Percentiles rank a stretch among this genome's conserved stretches.
Conservation (phyloP, 2,113 vertebrate genomes). For the Atractosteus spatula region DNA sequence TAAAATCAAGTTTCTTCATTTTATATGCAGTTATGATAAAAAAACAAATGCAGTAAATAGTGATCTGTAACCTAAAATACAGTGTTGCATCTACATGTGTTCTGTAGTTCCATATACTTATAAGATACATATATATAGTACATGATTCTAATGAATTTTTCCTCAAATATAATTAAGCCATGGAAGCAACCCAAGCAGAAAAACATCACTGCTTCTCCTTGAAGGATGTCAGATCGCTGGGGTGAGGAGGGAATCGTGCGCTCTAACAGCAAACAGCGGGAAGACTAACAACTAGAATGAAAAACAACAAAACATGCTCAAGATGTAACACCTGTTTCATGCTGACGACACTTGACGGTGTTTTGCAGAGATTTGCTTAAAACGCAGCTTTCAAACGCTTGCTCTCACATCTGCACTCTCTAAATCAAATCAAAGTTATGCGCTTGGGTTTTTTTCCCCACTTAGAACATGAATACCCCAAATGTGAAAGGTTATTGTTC, state of each 20-base stretch:
- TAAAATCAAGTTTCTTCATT: constrained; percentile 75
- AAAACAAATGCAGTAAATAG: constrained; percentile 63
- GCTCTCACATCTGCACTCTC: too few species aligned
- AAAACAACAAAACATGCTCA: too few species aligned
- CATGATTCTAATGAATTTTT: constrained; percentile 7
- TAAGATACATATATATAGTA: constrained; percentile 13
- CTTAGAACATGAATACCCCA: too few species aligned
- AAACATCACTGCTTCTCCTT: neutral
- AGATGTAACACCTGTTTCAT: too few species aligned
- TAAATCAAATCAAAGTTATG: too few species aligned
- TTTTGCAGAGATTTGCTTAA: too few species aligned
- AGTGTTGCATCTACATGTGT: constrained; percentile 72
- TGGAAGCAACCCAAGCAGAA: constrained; percentile 11
- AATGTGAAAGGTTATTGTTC: too few species aligned
- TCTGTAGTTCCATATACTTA: constrained; percentile 61
- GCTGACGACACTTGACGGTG: too few species aligned
- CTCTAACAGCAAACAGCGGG: neutral
- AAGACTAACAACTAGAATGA: neutral
- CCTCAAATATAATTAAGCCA: constrained; percentile 17
- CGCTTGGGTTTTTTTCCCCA: too few species aligned
- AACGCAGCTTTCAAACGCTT: too few species aligned
- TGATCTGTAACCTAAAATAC: constrained; percentile 69
- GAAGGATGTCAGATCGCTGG: neutral
- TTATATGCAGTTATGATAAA: constrained; percentile 69
- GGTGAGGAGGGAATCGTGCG: neutral